Evolutionary conservation across 2,797 vertebrate genomes (phyloP), one percentile per base, ranked within the genome.

Genomic region (Rachycentron canadum): DNA sequence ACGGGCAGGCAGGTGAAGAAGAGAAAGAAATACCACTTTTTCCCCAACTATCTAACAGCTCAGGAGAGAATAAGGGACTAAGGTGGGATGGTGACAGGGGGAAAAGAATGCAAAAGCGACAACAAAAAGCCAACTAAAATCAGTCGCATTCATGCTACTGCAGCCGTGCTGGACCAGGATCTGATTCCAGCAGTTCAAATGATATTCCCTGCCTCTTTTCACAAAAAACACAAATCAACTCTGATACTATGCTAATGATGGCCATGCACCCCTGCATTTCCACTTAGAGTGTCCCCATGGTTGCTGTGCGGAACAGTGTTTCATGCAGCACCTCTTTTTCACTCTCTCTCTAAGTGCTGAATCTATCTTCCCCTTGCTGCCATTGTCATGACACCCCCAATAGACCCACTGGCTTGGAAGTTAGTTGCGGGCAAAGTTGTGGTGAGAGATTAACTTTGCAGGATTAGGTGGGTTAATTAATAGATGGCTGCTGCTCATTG

Each of bases 391-490:
- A 92, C 89, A 91, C 91, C 90, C 91, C 91, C 90, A 91, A 76
- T 72, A 91, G 93, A 93, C 91, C 91, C 88, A 80, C 76, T 90
- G 86, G 90, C 90, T 93, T 90, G 89, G 90, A 94, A 95, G 93
- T 95, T 94, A 92, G 93, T 89, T 91, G 91, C 79, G 88, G 91
- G 92, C 89, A 93, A 93, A 94, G 94, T 96, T 93, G 92, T 89
- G 93, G 93, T 73, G 90, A 92, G 93, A 95, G 95, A 94, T 96
- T 93, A 94, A 95, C 93, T 94, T 93, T 92, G 93, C 93, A 89
- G 95, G 95, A 96, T 96, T 79, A 95, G 94, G 93, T 93, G 89
- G 82, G 90, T 95, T 95, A 96, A 97, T 97, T 96, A 97, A 96
- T 93, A 95, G 95, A 93, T 95, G 94, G 93, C 94, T 95, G 88